These are phyloP conservation scores for Varanus salvator DNA, from an alignment of 2,113 vertebrate species.

Conservation along the genomic window DNA sequence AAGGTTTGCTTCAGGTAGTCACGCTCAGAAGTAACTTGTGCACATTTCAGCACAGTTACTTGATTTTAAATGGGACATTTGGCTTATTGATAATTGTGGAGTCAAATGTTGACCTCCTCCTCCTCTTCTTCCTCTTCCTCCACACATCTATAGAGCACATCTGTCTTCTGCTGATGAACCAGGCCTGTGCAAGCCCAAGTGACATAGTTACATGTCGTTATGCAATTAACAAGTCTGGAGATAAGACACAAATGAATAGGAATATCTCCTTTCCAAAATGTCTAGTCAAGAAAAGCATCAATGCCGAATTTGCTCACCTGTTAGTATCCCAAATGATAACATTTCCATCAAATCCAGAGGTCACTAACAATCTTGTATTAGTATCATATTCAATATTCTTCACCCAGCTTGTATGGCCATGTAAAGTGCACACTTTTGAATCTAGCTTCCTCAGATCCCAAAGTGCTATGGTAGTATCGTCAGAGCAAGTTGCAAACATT, in stretches of 20 bases:
- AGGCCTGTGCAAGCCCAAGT: neutral
- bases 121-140: no score
- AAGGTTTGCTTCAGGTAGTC: neutral
- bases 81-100: neutral
- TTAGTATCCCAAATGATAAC: slow-evolving; percentile 99
- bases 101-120: neutral
- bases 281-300: neutral
- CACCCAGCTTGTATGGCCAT: slow-evolving; percentile 99
- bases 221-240: neutral
- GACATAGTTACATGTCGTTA: neutral
- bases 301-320: slow-evolving; percentile 79
- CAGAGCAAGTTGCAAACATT: slow-evolving; percentile 96
- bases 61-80: neutral
- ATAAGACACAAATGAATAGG: neutral
- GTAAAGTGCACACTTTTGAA: slow-evolving; percentile 94
- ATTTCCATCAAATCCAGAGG: slow-evolving; percentile 97
- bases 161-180: neutral
- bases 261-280: no score
- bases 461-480: slow-evolving; percentile 97
- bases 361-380: slow-evolving; percentile 95
- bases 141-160: neutral
- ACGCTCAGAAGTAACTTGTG: neutral
- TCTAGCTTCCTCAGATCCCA: slow-evolving; percentile 97
- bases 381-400: slow-evolving; percentile 99
- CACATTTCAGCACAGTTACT: neutral